Evolutionary conservation across 2,888 invertebrate species (phyloP), one percentile per base, ranked within the genome.

Genomic region (Leptinotarsa juncta): DNA sequence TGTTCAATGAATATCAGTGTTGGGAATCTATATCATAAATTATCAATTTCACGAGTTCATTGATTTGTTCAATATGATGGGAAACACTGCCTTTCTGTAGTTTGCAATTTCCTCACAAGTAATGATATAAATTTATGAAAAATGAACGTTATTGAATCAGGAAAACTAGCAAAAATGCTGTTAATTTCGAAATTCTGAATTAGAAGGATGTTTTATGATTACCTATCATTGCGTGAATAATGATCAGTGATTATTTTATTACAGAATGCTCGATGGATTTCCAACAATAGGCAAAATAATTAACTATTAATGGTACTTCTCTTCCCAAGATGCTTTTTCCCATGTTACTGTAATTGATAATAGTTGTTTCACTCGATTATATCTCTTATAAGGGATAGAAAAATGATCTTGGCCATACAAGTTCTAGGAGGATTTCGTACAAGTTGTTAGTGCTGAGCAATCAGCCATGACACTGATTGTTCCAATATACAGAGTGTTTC

Each of bases 251-350:
- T 62, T 62, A 62, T 42, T 62, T 62, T 32, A 53, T 55, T 55
- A 68, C 18, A 4, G 42, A 68, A 18, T 55, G 53, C 68, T 55
- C 53, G 65, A 53, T 65, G 70, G 32, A 65, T 16, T 51, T 65
- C 23, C 62, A 70, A 70, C 70, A 70, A 70, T 70, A 51, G 70
- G 65, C 32, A 50, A 70, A 70, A 49, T 51, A 50, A 62, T 70
- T 70, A 65, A n/a, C 65, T n/a, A 50, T 65, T 65, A 65, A 51
- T 65, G 18, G 51, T 23, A 14, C 32, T 65, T 57, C 18, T 26
- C 15, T n/a, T 68, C 68, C 18, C 68, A 50, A 18, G 60, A 60
- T 32, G 32, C 26, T 3, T 62, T 62, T 65, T 70, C 70, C 65
- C 70, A 70, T 70, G 51, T 50, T 51, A 62, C 42, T n/a, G 62